A percentile compares a stretch with the other conserved stretches of the same genome.
Evolutionary conservation across 1,140 invertebrate genomes (phyloP).

Genomic region (Ridgeia piscesae): DNA sequence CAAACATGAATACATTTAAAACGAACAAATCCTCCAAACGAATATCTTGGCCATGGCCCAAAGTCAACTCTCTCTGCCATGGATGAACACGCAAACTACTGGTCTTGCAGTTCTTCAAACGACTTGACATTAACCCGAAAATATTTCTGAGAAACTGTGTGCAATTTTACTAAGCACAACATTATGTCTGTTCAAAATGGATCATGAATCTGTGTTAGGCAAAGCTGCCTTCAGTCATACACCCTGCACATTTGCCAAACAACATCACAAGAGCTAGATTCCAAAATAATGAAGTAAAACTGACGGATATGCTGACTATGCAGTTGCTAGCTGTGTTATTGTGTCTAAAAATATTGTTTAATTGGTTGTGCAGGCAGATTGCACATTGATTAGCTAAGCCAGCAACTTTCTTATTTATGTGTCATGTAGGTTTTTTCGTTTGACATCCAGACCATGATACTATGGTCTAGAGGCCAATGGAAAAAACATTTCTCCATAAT

Average conservation of each 20-base stretch:
- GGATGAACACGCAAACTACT: no score
- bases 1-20: not conserved
- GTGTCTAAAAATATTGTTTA: no score
- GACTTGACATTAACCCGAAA: not conserved
- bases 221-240: not conserved
- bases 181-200: not conserved
- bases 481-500: no score
- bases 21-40: not conserved
- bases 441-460: not conserved
- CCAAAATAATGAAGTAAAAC: not conserved
- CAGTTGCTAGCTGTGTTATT: no score
- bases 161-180: not conserved
- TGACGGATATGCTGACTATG: no score
- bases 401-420: no score
- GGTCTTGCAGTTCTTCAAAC: not conserved
- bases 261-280: not conserved
- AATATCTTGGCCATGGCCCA: not conserved
- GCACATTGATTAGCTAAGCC: no score
- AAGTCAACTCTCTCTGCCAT: not conserved
- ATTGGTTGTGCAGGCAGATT: no score
- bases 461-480: no score
- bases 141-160: not conserved
- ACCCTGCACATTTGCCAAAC: not conserved
- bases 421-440: no score
- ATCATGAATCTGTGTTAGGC: not conserved